A percentile compares a stretch with the other conserved stretches of the same genome.
These are phyloP conservation scores for Bos taurus DNA, from an alignment of 2,113 vertebrate genomes.

Conservation along the genomic window DNA sequence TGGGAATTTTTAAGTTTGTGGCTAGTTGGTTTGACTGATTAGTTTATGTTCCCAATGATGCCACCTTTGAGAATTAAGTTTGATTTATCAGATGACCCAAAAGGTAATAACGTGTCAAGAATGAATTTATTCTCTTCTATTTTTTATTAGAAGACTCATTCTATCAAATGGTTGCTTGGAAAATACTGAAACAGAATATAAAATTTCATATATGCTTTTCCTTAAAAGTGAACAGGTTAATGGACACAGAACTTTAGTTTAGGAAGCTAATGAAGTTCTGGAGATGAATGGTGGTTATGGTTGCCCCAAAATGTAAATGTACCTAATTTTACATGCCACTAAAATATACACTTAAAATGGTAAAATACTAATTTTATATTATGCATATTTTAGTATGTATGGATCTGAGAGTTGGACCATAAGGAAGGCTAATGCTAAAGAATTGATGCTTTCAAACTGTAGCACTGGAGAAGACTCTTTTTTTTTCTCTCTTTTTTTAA, in stretches of 20 bases:
- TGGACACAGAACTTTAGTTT: background rate
- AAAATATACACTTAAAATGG: background rate
- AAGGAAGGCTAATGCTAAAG: background rate
- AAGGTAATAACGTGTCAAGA: background rate
- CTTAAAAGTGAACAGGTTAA: background rate
- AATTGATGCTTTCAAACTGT: background rate
- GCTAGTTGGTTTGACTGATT: background rate
- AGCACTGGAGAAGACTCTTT: background rate
- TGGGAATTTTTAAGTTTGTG: background rate
- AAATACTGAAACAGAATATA: background rate
- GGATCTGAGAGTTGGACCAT: background rate
- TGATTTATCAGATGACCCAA: background rate
- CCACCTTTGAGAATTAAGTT: background rate
- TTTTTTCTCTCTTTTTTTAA: too few relatives aligned
- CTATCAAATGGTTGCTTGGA: background rate
- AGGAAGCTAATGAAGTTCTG: background rate
- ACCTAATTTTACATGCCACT: background rate
- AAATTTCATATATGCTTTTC: background rate
- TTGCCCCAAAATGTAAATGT: background rate
- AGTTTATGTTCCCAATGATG: background rate
- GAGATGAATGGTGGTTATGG: background rate
- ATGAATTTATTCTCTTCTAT: background rate
- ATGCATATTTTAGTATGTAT: background rate
- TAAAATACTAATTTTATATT: background rate
- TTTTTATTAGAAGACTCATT: background rate